Evolutionary conservation across 2,888 invertebrate genomes (phyloP).

Genomic region (Caradrina kadenii): DNA sequence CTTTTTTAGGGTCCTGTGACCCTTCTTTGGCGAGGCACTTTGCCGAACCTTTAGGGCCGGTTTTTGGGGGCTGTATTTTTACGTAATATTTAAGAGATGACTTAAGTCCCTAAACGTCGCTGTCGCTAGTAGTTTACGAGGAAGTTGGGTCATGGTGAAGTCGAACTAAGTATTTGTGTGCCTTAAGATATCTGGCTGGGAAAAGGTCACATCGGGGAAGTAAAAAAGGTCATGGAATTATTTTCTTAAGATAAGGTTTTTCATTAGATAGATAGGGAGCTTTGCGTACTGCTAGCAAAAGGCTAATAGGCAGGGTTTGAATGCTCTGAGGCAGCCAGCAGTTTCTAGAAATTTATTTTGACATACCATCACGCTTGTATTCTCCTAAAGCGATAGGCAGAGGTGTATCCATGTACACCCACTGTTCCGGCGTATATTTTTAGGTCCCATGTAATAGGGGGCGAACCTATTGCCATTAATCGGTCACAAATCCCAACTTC

Average conservation of each 20-base stretch:
- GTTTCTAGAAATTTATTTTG: constrained; percentile 2
- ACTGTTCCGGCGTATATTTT: too few species aligned
- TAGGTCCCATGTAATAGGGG: too few species aligned
- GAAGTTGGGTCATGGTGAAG: not conserved
- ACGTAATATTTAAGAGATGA: constrained; percentile 16
- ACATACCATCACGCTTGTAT: too few species aligned
- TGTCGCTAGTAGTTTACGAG: constrained; percentile 28
- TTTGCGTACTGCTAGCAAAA: not conserved
- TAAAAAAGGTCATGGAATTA: not conserved
- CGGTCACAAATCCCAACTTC: too few species aligned
- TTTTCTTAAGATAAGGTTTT: not conserved
- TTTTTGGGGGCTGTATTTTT: constrained; percentile 33
- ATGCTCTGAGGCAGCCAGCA: not conserved
- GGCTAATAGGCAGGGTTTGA: not conserved
- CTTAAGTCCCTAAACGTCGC: constrained; percentile 22
- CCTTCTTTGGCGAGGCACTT: constrained; percentile 38
- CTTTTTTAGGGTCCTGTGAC: constrained; percentile 28
- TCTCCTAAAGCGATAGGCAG: too few species aligned
- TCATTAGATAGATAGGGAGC: not conserved
- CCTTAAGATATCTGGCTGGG: not conserved
- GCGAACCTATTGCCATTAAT: too few species aligned
- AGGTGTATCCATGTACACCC: too few species aligned
- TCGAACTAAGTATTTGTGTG: constrained; percentile 17
- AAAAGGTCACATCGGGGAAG: not conserved
- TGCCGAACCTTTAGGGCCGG: constrained; percentile 12